Percentiles rank a stretch among this genome's conserved stretches.
phyloP scores from a whole-genome alignment of 2,888 invertebrate genomes.

The Noctua fimbriata region DNA sequence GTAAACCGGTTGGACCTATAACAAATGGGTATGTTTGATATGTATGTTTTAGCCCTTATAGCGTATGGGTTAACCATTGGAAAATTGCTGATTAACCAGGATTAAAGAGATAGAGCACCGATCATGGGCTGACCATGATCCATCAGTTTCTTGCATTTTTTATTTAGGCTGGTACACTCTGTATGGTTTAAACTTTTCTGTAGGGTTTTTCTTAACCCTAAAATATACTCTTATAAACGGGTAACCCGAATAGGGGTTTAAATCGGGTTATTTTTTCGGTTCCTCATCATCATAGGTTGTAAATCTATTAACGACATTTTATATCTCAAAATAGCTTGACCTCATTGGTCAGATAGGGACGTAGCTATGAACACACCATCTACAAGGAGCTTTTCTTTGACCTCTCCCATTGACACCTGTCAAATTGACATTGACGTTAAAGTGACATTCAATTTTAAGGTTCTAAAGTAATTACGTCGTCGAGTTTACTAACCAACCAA shows the following conservation, averaged over 20 bases:
- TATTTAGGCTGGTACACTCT: no score
- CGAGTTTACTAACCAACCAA: neutral
- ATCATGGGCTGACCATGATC: no score
- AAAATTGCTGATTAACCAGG: neutral
- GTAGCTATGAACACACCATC: neutral
- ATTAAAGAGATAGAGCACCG: neutral
- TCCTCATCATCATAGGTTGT: neutral
- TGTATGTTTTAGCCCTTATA: neutral
- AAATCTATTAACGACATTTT: neutral
- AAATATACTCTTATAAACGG: no score
- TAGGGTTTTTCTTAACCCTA: no score
- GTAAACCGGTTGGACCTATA: no score
- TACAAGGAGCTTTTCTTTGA: neutral
- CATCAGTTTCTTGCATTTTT: no score
- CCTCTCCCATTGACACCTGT: neutral
- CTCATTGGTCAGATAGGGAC: neutral
- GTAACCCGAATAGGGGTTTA: neutral
- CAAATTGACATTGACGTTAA: neutral
- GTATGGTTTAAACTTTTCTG: no score
- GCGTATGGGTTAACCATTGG: neutral
- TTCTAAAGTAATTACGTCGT: neutral
- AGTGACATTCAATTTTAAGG: neutral
- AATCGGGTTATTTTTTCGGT: no score
- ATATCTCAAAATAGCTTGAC: neutral
- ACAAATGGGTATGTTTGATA: neutral